These are phyloP conservation scores for Eristalis arbustorum DNA, from an alignment of 2,888 invertebrate species.

Conservation along the genomic window DNA sequence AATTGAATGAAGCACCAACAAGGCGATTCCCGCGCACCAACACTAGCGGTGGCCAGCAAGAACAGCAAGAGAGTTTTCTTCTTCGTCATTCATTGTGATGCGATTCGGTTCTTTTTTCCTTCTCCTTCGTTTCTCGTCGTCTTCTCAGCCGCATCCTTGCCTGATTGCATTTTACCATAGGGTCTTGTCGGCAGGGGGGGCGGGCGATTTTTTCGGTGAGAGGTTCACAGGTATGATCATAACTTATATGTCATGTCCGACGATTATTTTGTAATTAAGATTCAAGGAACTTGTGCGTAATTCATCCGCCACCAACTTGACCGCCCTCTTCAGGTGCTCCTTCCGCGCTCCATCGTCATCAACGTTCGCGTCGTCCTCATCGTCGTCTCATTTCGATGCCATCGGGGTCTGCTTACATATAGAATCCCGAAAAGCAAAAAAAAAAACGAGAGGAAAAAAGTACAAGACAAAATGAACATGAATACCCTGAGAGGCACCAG, in stretches of 20 bases:
- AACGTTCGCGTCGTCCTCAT: not conserved
- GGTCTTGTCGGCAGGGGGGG: constrained; percentile 41
- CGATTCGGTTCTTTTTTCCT: not conserved
- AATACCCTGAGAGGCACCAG: not conserved
- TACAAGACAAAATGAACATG: not conserved
- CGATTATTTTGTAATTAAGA: constrained; percentile 71
- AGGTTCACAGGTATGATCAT: constrained; percentile 63
- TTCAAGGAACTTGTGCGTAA: constrained; percentile 70
- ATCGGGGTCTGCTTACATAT: not conserved
- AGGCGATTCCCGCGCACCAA: not conserved
- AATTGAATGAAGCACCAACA: constrained; percentile 55
- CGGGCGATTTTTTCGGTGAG: constrained; percentile 30
- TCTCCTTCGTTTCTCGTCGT: not conserved
- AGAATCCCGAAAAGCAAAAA: not conserved
- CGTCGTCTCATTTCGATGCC: not conserved
- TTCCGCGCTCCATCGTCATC: not conserved
- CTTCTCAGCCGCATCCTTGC: not conserved
- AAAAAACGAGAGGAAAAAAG: not conserved
- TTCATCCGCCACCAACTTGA: constrained; percentile 66
- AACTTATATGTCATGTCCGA: constrained; percentile 70
- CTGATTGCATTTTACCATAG: constrained; percentile 67
- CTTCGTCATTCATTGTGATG: constrained; percentile 18
- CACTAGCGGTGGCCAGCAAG: too few relatives aligned
- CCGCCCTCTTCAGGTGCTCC: constrained; percentile 55
- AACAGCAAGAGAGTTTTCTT: constrained; percentile 52